Percentiles rank a stretch among this genome's conserved stretches.
phyloP scores from a whole-genome alignment of 2,888 invertebrate genomes.

The Baccha elongata region DNA sequence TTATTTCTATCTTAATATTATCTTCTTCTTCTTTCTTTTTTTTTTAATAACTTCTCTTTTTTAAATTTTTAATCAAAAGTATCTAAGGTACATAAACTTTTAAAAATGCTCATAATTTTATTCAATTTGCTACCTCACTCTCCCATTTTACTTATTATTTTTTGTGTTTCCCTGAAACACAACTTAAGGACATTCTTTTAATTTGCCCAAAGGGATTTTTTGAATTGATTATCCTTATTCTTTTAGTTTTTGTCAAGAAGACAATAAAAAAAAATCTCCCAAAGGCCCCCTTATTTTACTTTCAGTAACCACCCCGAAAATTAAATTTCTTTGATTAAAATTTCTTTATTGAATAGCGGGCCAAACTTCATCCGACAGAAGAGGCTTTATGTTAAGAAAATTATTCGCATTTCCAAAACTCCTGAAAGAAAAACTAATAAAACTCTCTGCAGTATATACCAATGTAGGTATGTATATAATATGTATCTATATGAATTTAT shows the following conservation, averaged over 20 bases:
- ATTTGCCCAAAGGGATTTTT: conserved; percentile 31
- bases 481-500: neutral
- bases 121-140: conserved; percentile 8
- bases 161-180: conserved; percentile 1
- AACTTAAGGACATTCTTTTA: conserved; percentile 38
- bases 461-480: neutral
- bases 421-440: conserved; percentile 44
- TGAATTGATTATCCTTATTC: conserved; percentile 54
- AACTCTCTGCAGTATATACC: conserved; percentile 13
- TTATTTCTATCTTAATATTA: no score
- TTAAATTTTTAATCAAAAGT: neutral
- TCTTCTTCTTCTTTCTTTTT: no score
- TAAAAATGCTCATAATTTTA: conserved; percentile 15
- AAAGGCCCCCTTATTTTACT: conserved; percentile 9
- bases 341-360: conserved; percentile 57
- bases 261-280: conserved; percentile 32
- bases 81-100: conserved; percentile 1
- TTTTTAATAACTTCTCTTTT: neutral
- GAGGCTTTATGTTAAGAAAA: conserved; percentile 40
- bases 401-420: conserved; percentile 48
- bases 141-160: neutral
- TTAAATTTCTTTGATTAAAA: conserved; percentile 65
- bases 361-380: conserved; percentile 34
- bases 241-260: conserved; percentile 36
- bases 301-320: conserved; percentile 22